Percentiles rank a stretch among this genome's conserved stretches.
phyloP scores from a whole-genome alignment of 2,888 invertebrate genomes.

The Xestia rhomboidea region DNA sequence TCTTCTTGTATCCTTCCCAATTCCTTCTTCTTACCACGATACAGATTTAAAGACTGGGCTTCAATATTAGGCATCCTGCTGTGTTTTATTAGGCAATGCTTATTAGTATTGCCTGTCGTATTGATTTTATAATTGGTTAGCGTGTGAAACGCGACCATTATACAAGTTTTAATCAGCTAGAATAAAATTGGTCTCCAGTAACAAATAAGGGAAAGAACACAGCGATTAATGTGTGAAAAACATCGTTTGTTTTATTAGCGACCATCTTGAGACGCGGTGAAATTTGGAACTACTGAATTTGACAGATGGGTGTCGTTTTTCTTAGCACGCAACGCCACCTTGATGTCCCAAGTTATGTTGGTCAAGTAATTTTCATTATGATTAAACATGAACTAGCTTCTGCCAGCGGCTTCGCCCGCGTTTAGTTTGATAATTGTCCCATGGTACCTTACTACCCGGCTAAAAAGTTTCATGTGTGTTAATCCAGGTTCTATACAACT shows the following conservation, averaged over 20 bases:
- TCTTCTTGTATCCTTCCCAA: not conserved
- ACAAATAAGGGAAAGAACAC: not conserved
- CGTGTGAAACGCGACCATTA: not conserved
- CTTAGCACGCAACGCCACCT: not conserved
- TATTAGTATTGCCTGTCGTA: not conserved
- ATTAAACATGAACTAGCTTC: too few relatives aligned
- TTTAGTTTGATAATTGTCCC: too few relatives aligned
- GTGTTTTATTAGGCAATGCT: not conserved
- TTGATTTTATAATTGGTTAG: constrained; percentile 8
- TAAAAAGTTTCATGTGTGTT: too few relatives aligned
- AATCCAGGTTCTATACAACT: too few relatives aligned
- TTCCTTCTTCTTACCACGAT: too few relatives aligned
- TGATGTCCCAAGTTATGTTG: not conserved
- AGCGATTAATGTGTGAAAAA: not conserved
- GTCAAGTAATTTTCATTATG: not conserved
- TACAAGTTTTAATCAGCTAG: not conserved
- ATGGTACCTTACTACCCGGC: too few relatives aligned
- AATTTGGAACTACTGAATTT: not conserved
- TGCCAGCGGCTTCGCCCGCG: too few relatives aligned
- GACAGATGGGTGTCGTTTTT: not conserved
- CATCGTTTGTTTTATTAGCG: not conserved
- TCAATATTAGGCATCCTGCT: not conserved
- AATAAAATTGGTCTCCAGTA: not conserved
- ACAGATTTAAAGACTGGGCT: not conserved
- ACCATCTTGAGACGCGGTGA: not conserved